Evolutionary conservation across 2,888 invertebrate species (phyloP).

Genomic region (Euproctis similis): DNA sequence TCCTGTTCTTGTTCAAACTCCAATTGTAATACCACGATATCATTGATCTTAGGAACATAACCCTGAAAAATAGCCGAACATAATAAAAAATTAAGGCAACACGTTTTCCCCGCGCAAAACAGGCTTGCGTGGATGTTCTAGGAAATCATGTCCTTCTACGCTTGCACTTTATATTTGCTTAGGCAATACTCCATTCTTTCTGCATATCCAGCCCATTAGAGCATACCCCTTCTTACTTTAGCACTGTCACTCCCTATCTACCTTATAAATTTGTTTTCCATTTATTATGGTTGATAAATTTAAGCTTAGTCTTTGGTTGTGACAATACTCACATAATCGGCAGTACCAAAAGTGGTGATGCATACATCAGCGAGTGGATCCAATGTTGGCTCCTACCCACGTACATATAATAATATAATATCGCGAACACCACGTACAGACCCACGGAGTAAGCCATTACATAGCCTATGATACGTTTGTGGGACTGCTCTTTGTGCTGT

Average conservation of each 20-base stretch:
- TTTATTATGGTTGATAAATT: no score
- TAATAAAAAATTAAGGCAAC: not conserved
- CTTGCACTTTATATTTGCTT: no score
- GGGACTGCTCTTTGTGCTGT: slow-evolving; percentile 85
- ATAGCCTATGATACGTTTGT: slow-evolving; percentile 87
- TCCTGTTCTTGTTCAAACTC: slow-evolving; percentile 85
- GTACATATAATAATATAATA: slow-evolving; percentile 86
- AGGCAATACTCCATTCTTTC: no score
- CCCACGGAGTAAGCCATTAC: slow-evolving; percentile 83
- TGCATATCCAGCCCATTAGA: no score
- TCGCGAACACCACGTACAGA: slow-evolving; percentile 81
- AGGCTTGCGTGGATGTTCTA: no score
- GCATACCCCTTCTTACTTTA: no score
- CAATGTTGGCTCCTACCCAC: slow-evolving; percentile 84
- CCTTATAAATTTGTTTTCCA: no score
- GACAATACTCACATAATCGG: slow-evolving; percentile 86
- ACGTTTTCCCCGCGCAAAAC: no score
- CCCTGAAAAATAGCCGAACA: slow-evolving; percentile 77
- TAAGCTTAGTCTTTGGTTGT: no score
- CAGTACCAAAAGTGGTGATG: slow-evolving; percentile 85
- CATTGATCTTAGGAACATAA: slow-evolving; percentile 84
- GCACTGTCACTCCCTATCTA: no score
- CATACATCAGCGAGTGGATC: slow-evolving; percentile 83
- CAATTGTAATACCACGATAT: slow-evolving; percentile 93
- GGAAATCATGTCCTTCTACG: no score